Base-by-base conservation (phyloP, 2,888 invertebrate species). In the Calameuta filiformis region DNA sequence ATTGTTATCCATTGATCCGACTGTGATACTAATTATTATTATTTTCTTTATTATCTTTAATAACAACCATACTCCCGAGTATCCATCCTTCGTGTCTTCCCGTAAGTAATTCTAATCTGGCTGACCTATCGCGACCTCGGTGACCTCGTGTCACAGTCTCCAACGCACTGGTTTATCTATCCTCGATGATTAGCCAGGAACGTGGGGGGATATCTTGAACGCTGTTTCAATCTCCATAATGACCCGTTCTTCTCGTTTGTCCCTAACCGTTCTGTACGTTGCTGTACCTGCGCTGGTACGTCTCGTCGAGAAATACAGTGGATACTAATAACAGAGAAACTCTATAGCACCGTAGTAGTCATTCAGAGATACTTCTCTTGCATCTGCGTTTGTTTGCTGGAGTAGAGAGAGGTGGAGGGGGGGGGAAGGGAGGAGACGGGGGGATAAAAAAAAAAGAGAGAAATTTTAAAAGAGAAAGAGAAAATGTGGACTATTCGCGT, bases 141-240 rank as follows among this genome's bases (percentile, higher is more conserved):
- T 23, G 40, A 56, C 40, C 40, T 23, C 15, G 0, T 2, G 23
- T 2, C 1, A 12, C 12, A 56, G 40, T 56, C 40, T 56, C 9
- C 12, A 12, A 35, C 76, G 15, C 37, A 68, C 75, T 31, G 23
- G 56, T 12, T 75, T 76, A 35, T 76, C 69, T 69, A n/a, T 76
- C 30, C 85, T 83, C 81, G 82, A 85, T 84, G 80, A 75, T 75
- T 75, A 75, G 68, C 31, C 40, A 56, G 31, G 31, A 31, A 33
- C 31, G 33, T 71, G 1, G 33, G 33, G 33, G 71, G 15, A 71
- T 56, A 56, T 34, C 83, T 73, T 81, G 84, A 83, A 85, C 84
- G 81, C 82, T 83, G 82, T 89, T 90, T 87, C 89, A 89, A 90
- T 90, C 88, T 90, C 84, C 88, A 88, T 90, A 89, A 90, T 90